phyloP scores from a whole-genome alignment of 2,888 invertebrate genomes.

The Apamea crenata region DNA sequence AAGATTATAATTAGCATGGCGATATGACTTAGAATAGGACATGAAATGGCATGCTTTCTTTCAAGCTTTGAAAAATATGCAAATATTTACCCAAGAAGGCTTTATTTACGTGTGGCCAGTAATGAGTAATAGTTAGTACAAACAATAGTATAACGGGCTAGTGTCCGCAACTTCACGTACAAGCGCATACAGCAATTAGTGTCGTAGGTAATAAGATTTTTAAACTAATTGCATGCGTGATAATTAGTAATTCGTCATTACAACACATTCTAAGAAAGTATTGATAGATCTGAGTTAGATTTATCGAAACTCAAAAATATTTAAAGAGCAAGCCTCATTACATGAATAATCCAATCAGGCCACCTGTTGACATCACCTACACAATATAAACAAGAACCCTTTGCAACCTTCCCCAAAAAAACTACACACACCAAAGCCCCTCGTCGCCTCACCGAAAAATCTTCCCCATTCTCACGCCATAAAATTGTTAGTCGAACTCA shows the following conservation, averaged over 20 bases:
- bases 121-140: no score
- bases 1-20: background rate
- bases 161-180: no score
- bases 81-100: background rate
- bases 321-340: background rate
- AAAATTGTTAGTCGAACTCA: constrained; percentile 30
- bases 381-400: background rate
- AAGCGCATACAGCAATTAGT: no score
- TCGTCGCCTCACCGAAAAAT: background rate
- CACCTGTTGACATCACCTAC: background rate
- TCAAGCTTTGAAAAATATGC: background rate
- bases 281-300: background rate
- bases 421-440: no score
- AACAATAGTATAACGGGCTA: no score
- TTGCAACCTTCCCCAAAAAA: no score
- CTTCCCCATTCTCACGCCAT: constrained; percentile 33
- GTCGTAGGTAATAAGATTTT: no score
- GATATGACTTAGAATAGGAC: background rate
- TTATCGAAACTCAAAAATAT: background rate
- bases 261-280: background rate
- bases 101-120: background rate
- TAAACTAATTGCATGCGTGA: background rate
- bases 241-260: background rate
- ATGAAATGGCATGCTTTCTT: background rate
- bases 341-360: background rate